A percentile compares a stretch with the other conserved stretches of the same genome.
These are phyloP conservation scores for Crematogaster levior DNA, from an alignment of 2,888 invertebrate genomes.

Conservation along the genomic window DNA sequence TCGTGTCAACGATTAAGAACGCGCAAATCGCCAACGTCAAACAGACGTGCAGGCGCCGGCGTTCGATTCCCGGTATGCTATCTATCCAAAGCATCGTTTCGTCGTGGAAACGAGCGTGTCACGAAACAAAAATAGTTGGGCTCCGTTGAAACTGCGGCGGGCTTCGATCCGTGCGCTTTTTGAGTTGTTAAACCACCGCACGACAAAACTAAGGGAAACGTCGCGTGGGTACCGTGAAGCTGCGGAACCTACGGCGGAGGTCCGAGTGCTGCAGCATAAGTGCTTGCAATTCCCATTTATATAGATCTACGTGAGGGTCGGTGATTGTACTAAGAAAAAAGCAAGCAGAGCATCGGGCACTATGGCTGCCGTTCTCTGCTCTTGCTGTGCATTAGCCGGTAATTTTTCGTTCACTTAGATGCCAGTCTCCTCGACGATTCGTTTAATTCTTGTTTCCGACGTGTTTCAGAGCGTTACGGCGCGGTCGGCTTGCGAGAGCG, in stretches of 20 bases:
- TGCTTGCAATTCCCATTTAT: conserved; percentile 75
- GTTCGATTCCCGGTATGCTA: conserved; percentile 2
- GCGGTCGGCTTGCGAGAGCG: conserved; percentile 63
- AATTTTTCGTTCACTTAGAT: conserved; percentile 72
- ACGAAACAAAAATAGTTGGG: background rate
- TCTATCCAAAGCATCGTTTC: conserved; percentile 57
- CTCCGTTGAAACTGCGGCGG: background rate
- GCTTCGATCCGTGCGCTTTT: background rate
- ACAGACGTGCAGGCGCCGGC: conserved; percentile 39
- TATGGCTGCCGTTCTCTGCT: conserved; percentile 68
- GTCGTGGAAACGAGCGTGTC: conserved; percentile 16
- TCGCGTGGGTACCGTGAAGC: conserved; percentile 31
- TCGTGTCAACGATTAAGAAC: conserved; percentile 39
- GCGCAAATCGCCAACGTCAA: conserved; percentile 45
- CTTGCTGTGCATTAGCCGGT: conserved; percentile 69
- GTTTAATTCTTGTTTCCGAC: conserved; percentile 73
- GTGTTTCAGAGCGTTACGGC: conserved; percentile 83
- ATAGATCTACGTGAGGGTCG: conserved; percentile 73
- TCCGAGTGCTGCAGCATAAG: conserved; percentile 74
- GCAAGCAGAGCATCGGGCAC: conserved; percentile 69
- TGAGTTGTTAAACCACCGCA: background rate
- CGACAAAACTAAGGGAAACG: background rate
- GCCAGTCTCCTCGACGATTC: conserved; percentile 60
- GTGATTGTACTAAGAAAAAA: conserved; percentile 78
- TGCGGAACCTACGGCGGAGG: conserved; percentile 76